These are phyloP conservation scores for Thymelicus sylvestris DNA, from an alignment of 2,888 invertebrate species.

Conservation along the genomic window DNA sequence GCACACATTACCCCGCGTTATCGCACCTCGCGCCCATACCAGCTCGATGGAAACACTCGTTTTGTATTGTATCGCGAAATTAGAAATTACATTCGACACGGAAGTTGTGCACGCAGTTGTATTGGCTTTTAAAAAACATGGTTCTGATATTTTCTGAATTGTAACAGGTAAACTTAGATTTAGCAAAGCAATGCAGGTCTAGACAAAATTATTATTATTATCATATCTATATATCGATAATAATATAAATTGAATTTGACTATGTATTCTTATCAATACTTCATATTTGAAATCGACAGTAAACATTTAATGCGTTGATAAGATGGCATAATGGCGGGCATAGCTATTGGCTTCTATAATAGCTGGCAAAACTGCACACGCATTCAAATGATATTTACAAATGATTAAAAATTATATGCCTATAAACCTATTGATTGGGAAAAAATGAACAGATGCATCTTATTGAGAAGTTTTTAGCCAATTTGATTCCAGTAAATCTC, in stretches of 20 bases:
- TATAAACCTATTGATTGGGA: neutral
- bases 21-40: conserved; percentile 64
- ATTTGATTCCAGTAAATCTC: conserved; percentile 52
- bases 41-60: conserved; percentile 43
- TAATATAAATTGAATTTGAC: no score
- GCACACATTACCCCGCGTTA: conserved; percentile 68
- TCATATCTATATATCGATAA: neutral
- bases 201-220: no score
- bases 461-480: conserved; percentile 43
- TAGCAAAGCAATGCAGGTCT: no score
- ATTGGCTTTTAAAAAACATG: conserved; percentile 33
- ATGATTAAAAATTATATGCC: conserved; percentile 16
- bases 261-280: no score
- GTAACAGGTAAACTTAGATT: no score
- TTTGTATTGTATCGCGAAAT: conserved; percentile 71
- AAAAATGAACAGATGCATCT: conserved; percentile 24
- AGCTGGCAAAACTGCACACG: neutral
- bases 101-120: conserved; percentile 67
- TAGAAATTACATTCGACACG: conserved; percentile 77
- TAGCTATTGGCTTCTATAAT: conserved; percentile 27
- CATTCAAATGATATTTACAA: conserved; percentile 1
- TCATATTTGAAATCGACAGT: conserved; percentile 5
- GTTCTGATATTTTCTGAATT: neutral
- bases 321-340: neutral
- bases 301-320: neutral